phyloP scores from a whole-genome alignment of 2,797 vertebrate species.

The Serranus cabrilla region DNA sequence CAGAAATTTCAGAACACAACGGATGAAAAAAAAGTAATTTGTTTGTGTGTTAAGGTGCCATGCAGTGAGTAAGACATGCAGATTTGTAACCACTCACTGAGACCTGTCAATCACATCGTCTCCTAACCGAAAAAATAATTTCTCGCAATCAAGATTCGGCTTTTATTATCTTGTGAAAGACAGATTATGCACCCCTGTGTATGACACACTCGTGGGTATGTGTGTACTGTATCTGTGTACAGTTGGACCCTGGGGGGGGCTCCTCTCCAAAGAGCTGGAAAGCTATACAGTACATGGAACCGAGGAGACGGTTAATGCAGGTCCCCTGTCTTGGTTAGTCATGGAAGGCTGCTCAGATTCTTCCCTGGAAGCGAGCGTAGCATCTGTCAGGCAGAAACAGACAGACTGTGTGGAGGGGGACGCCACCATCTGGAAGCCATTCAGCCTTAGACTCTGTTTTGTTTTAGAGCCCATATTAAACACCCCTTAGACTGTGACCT shows the following conservation, averaged over 20 bases:
- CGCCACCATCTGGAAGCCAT: constrained; percentile 85
- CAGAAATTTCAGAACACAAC: constrained; percentile 27
- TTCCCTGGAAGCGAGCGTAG: constrained; percentile 70
- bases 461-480: constrained; percentile 68
- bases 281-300: constrained; percentile 57
- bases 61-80: neutral
- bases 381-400: constrained; percentile 76
- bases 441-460: constrained; percentile 66
- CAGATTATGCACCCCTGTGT: constrained; percentile 15
- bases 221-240: constrained; percentile 27
- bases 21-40: constrained; percentile 13
- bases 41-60: constrained; percentile 52
- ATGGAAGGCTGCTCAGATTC: constrained; percentile 78
- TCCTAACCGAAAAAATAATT: constrained; percentile 26
- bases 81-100: constrained; percentile 32
- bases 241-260: constrained; percentile 41
- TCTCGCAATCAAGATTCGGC: neutral
- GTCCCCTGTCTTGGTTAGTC: constrained; percentile 78
- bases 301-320: constrained; percentile 69
- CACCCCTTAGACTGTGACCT: constrained; percentile 69
- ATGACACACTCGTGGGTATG: constrained; percentile 2
- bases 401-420: constrained; percentile 68
- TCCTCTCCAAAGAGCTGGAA: constrained; percentile 48
- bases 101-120: constrained; percentile 37
- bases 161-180: constrained; percentile 13